A percentile compares a stretch with the other conserved stretches of the same genome.
Conservation (phyloP, 2,113 vertebrate species). For the Cygnus buccinator region DNA sequence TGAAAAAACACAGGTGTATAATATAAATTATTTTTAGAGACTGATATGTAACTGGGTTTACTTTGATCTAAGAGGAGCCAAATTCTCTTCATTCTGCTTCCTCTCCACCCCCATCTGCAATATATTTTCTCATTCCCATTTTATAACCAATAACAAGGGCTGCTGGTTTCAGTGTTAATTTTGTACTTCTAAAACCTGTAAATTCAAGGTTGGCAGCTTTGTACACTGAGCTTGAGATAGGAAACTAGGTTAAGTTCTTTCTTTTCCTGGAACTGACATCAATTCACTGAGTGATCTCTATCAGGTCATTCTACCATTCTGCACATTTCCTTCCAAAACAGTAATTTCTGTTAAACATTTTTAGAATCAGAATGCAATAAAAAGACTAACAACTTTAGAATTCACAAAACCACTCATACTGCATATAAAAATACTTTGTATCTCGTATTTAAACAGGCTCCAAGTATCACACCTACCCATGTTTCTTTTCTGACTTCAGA, state of each 20-base stretch:
- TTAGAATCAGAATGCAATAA: not conserved
- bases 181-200: not conserved
- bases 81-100: not conserved
- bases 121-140: not conserved
- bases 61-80: not conserved
- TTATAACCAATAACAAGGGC: not conserved
- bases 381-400: not conserved
- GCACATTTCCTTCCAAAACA: not conserved
- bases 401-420: not conserved
- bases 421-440: no score
- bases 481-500: conserved; percentile 79
- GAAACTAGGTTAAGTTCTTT: not conserved
- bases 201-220: not conserved
- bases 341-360: not conserved
- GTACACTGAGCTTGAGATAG: not conserved
- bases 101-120: not conserved
- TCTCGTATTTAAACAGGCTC: not conserved
- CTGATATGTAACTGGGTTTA: not conserved
- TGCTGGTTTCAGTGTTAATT: not conserved
- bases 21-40: not conserved
- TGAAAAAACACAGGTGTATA: not conserved
- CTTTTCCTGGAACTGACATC: not conserved
- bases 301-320: not conserved
- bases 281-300: not conserved
- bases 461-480: conserved; percentile 76